Base-by-base conservation (phyloP, 2,888 invertebrate species). In the Sipha maydis region DNA sequence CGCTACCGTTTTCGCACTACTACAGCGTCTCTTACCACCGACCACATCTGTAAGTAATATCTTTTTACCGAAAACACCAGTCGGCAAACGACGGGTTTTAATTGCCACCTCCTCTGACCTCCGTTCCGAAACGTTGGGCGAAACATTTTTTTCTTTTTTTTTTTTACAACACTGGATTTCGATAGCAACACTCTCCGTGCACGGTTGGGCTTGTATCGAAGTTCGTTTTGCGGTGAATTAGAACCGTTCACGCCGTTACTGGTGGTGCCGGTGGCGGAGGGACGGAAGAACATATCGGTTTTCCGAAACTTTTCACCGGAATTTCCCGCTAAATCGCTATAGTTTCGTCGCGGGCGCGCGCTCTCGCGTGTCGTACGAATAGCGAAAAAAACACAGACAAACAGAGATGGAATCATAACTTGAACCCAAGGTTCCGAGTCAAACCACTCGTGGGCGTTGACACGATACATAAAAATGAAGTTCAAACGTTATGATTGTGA, bases 1-100 rank as follows among this genome's bases (percentile, higher is more conserved):
- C 11, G 25, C 61, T 8, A 25, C 11, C 21, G 61, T 61, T 61
- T 25, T 21, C 5, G 41, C 21, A 31, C 85, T 48, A 7, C 34
- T 78, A 69, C 61, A 3, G 34, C 34, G 4, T 14, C 1, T 31
- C 25, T 38, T 31, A 79, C 54, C 14, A 67, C 67, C 67, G 25
- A 86, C 79, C 86, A 28, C 86, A 88, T 88, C 86, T 88, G 86
- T 88, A 75, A 25, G 80, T 88, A 88, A 88, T 88, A 86, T 86
- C 86, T 71, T 76, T 48, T 34, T 34, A 80, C 77, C 77, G 31
- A 85, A 85, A 85, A 69, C 67, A 25, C 38, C 25, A 61, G 54
- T 38, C 79, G 61, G 61, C 2, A 56, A 54, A 38, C 56, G 75
- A 76, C 54, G 75, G 38, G 79, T 86, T 86, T 86, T 86, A 86